Conservation (phyloP, 2,113 vertebrate species). For the Tursiops truncatus region DNA sequence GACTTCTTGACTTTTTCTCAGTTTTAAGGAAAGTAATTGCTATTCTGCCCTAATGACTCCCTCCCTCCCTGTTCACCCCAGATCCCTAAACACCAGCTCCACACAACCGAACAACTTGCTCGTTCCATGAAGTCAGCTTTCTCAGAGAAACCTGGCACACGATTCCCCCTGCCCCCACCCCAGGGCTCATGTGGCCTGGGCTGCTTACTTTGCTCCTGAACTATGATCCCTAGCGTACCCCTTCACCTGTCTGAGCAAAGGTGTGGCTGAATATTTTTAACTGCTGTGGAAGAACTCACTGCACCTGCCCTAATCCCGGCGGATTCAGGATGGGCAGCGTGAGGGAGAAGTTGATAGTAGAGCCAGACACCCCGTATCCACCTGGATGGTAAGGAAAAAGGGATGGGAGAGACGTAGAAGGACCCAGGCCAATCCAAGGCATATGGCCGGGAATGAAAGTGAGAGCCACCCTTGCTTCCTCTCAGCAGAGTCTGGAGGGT, state of each 20-base stretch:
- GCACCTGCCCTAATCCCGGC: not conserved
- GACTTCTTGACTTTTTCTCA: not conserved
- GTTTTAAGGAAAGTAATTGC: not conserved
- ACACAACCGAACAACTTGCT: not conserved
- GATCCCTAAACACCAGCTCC: not conserved
- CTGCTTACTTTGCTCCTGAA: not conserved
- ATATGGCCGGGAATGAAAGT: not conserved
- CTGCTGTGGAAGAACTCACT: not conserved
- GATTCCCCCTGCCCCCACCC: not conserved
- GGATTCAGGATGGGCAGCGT: not conserved
- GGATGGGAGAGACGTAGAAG: not conserved
- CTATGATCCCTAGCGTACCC: not conserved
- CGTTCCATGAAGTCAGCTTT: not conserved
- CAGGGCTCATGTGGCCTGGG: not conserved
- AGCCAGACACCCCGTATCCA: not conserved
- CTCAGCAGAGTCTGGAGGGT: not conserved
- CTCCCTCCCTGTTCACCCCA: not conserved
- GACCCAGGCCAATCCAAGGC: not conserved
- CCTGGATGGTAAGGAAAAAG: not conserved
- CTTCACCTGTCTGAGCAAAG: not conserved
- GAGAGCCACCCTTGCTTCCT: not conserved
- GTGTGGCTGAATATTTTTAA: not conserved
- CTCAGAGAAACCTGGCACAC: not conserved
- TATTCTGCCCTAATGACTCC: not conserved
- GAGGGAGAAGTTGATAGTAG: not conserved